Percentiles rank a stretch among this genome's conserved stretches.
phyloP scores from a whole-genome alignment of 2,113 vertebrate genomes.

The Drymodes brunneopygia region DNA sequence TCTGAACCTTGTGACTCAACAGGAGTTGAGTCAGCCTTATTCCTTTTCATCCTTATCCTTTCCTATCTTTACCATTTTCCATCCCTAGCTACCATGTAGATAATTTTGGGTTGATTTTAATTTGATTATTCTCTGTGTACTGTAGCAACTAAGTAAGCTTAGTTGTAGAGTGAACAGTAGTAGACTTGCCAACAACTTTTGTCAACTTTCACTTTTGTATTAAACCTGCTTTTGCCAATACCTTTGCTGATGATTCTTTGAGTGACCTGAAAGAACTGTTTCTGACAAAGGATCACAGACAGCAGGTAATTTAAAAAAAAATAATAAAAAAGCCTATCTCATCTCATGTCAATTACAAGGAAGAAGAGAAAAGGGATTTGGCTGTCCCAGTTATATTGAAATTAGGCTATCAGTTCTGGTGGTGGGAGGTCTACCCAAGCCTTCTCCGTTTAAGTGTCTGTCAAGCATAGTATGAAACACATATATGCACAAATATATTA shows the following conservation, averaged over 20 bases:
- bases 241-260: neutral
- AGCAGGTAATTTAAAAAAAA: neutral
- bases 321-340: neutral
- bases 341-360: neutral
- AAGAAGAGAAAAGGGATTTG: neutral
- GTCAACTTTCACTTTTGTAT: neutral
- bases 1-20: neutral
- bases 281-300: neutral
- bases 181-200: neutral
- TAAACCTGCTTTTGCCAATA: neutral
- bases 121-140: neutral
- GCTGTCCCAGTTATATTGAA: neutral
- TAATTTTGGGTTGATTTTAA: neutral
- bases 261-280: neutral
- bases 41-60: neutral
- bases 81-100: neutral
- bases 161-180: neutral
- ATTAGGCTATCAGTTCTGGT: neutral
- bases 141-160: neutral
- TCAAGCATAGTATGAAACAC: neutral
- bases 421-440: neutral
- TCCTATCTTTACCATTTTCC: neutral
- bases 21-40: neutral
- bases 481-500: neutral
- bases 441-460: conserved; percentile 8